Evolutionary conservation across 2,797 vertebrate genomes (phyloP), one percentile per base, ranked within the genome.

Genomic region (Helicolenus hilgendorfi): DNA sequence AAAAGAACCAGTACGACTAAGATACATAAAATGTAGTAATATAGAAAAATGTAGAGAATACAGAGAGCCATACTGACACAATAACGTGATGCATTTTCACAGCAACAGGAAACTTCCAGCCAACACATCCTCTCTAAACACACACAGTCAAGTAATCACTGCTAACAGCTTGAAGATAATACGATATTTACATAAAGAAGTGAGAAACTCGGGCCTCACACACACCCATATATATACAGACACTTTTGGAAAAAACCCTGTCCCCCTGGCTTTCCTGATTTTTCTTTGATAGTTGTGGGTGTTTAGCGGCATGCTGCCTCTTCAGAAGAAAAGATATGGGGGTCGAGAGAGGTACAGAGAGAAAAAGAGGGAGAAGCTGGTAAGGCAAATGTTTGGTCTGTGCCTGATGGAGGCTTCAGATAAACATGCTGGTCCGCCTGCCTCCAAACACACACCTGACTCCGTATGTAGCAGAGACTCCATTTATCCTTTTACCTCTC

Each of bases 331-430:
- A 70, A 35, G 18, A 68, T 60, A 93, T 96, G 88, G 9, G 92
- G 94, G 93, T 68, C 59, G 78, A 79, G 71, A 81, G 84, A 88
- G 20, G 49, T 64, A 87, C 62, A 7, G 77, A 45, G 33, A 70
- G 76, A n/a, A 64, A 81, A 77, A 49, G 73, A 71, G 72, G 63
- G 24, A 83, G 75, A 84, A 86, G 78, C 73, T 89, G 85, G 84
- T 65, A 77, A 15, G 65, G 62, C 53, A 35, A 63, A 91, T 95
- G 95, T 94, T 95, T 95, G 95, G 96, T 96, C 94, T 96, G 90
- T 59, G 62, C 20, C 36, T 77, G 85, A 94, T 95, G 35, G 82
- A 90, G 95, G 93, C 79, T 59, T 83, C 77, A 80, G 77, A 78
- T 92, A 95, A 94, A 95, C 92, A 96, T 94, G 88, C 72, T 65